These are phyloP conservation scores for Hylia prasina DNA, from an alignment of 2,113 vertebrate genomes.

Conservation along the genomic window DNA sequence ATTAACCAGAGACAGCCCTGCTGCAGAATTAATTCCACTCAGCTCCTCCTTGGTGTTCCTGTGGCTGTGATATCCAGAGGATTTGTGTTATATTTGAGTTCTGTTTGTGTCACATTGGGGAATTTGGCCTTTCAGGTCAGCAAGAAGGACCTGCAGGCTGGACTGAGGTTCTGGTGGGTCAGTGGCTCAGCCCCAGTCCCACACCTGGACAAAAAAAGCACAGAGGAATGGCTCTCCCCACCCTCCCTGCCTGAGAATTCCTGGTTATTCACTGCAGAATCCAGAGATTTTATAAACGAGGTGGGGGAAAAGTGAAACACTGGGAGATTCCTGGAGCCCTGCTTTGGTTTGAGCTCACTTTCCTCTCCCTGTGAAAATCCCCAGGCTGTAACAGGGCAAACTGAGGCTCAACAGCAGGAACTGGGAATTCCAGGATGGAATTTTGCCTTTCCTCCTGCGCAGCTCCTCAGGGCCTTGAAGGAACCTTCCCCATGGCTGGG, in stretches of 20 bases:
- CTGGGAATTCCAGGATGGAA: fast-evolving
- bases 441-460: neutral
- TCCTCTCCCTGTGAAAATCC: no score
- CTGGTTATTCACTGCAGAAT: fast-evolving
- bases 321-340: neutral
- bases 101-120: fast-evolving
- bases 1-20: neutral
- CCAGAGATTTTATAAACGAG: fast-evolving
- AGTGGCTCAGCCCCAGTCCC: neutral
- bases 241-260: neutral
- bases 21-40: neutral
- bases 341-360: neutral
- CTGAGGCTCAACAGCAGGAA: neutral
- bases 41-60: neutral
- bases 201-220: neutral
- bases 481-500: fast-evolving
- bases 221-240: neutral
- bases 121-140: neutral
- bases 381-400: fast-evolving
- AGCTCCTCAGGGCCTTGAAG: neutral
- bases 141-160: neutral
- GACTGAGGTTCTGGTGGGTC: fast-evolving
- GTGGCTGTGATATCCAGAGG: fast-evolving
- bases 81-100: fast-evolving
- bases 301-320: neutral